phyloP scores from a whole-genome alignment of 2,888 invertebrate genomes.

The Euzetes globulus region DNA sequence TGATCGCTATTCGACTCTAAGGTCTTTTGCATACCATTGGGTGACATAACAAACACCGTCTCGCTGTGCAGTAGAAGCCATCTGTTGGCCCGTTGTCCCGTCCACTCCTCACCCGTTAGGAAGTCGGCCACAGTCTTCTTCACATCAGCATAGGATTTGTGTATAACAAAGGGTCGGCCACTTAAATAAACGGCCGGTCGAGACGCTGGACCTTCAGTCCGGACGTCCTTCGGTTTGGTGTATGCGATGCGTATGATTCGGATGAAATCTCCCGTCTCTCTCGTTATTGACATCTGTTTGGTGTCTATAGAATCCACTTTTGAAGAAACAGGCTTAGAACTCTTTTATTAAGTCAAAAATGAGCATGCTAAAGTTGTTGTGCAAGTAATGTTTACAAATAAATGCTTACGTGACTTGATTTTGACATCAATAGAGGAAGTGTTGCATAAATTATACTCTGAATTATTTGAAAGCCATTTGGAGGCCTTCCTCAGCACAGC shows the following conservation, averaged over 20 bases:
- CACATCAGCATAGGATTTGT: conserved; percentile 14
- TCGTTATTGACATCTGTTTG: conserved; percentile 39
- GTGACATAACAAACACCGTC: conserved; percentile 9
- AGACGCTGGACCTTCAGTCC: background rate
- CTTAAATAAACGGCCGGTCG: conserved; percentile 24
- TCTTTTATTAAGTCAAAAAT: too few species aligned
- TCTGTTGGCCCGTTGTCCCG: background rate
- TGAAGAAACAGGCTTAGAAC: too few species aligned
- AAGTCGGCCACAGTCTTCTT: conserved; percentile 22
- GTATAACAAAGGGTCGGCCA: background rate
- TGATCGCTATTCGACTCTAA: background rate
- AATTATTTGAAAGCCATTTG: conserved; percentile 38
- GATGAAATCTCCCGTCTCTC: conserved; percentile 40
- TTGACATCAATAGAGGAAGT: conserved; percentile 27
- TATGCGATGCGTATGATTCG: conserved; percentile 41
- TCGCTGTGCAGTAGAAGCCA: background rate
- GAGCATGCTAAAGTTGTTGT: too few species aligned
- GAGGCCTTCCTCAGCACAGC: conserved; percentile 39
- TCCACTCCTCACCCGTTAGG: background rate
- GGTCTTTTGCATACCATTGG: background rate
- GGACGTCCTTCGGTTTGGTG: conserved; percentile 8
- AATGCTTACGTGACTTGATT: conserved; percentile 25
- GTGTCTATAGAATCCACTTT: conserved; percentile 37
- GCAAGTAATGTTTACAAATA: background rate
- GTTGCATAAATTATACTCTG: conserved; percentile 11